Base-by-base conservation (phyloP, 2,888 invertebrate genomes). In the Agrotis segetum region DNA sequence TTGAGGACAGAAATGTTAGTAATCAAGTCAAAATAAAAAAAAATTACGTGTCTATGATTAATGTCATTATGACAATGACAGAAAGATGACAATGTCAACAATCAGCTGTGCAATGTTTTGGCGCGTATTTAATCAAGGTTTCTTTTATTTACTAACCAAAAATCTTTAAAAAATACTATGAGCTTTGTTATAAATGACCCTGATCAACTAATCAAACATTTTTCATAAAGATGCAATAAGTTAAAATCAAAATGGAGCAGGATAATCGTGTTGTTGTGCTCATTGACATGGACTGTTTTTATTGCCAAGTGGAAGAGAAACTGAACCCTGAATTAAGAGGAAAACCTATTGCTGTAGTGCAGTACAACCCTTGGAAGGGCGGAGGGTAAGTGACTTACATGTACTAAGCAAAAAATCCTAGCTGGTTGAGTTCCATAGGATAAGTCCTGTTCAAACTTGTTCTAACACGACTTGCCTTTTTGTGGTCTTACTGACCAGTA, bases 241-340 rank as follows among this genome's bases (percentile, higher is more conserved):
- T 1, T 24, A 40, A 71, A 63, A 11, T 67, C 34, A 82, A 67
- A 77, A 96, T 97, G 97, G 92, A 96, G 62, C 90, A 89, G 77
- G 94, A 96, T 80, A 97, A 97, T 77, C 95, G 98, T 82, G 97
- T 99, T 24, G 96, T 99, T 24, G 97, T 98, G 55, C 96, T 99
- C 63, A 98, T 99, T 63, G 99, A 99, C 92, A 99, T 99, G 99
- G 99, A 99, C 92, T 99, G 99, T 94, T 99, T 99, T 95, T 99
- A 99, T 93, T 99, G 99, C 87, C 99, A 99, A 97, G 99, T 99
- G 2, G 99, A 99, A 95, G 98, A 99, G 89, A 98, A 98, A 91
- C 94, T 98, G n/a, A 97, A 98, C 89, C 99, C 99, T 0, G 96
- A 97, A 73, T 96, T 98, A 79, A 96, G 96, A 91, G 99, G 99